phyloP scores from a whole-genome alignment of 2,888 invertebrate species.

The Orthosia cruda region DNA sequence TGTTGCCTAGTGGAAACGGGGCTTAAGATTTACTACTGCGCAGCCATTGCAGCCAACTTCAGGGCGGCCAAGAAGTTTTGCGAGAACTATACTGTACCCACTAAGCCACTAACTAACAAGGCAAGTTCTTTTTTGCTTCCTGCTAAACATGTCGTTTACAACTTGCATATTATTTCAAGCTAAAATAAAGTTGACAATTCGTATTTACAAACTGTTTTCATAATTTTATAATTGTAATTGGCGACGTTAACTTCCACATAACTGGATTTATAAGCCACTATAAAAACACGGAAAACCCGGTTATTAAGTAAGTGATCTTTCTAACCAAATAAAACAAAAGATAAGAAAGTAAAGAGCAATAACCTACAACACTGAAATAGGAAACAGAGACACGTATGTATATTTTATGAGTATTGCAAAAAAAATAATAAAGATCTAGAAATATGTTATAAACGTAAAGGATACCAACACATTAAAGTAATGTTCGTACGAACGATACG shows the following conservation, averaged over 20 bases:
- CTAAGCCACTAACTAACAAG: background rate
- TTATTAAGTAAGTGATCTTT: background rate
- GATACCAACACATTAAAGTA: too few species aligned
- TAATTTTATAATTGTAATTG: background rate
- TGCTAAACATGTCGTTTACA: background rate
- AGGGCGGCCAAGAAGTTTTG: too few species aligned
- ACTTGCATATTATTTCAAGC: background rate
- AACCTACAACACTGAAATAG: constrained; percentile 18
- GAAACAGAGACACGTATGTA: background rate
- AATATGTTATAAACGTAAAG: too few species aligned
- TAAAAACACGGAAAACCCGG: constrained; percentile 17
- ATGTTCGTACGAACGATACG: too few species aligned
- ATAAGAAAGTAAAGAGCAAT: constrained; percentile 23
- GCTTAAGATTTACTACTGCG: too few species aligned
- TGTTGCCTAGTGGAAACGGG: too few species aligned
- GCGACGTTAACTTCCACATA: background rate
- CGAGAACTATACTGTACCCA: too few species aligned
- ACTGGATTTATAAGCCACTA: background rate
- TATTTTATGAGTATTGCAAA: background rate
- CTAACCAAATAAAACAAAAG: constrained; percentile 21
- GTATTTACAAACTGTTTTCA: background rate
- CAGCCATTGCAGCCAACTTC: too few species aligned
- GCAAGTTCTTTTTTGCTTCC: background rate
- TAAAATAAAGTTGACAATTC: background rate
- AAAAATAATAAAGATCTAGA: background rate